Base-by-base conservation (phyloP, 2,113 vertebrate genomes). In the Gambusia affinis region DNA sequence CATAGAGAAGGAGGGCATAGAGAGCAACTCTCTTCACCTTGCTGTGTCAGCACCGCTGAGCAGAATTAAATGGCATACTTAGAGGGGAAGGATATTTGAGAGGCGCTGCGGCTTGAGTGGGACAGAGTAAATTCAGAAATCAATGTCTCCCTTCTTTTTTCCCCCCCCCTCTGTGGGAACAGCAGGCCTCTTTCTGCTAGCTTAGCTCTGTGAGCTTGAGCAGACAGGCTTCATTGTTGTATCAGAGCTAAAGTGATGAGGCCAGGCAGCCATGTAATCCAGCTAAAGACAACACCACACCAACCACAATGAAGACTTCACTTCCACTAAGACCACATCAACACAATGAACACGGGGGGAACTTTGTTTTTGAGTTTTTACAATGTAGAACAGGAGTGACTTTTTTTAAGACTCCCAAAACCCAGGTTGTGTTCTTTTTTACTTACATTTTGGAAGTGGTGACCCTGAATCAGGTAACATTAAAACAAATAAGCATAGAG, bases 241-340 rank as follows among this genome's bases (percentile, higher is more conserved):
- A 67, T 24, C 75, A 64, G 63, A 31, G 77, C 82, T 88, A 93
- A 89, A 87, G 82, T 93, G 91, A 94, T 93, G 89, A 82, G 80
- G 81, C 92, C 91, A 93, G 94, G 91, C 94, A 95, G 84, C 92
- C 93, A 91, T 94, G 90, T 94, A 94, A 94, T 93, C 91, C 83
- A 60, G 77, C 81, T 90, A 90, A 86, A 87, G 82, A 84, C 88
- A 92, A 88, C 88, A 87, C 44, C 15, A 66, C 64, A 66, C 65
- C 65, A 73, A 67, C 70, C 62, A 66, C 70, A 81, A 62, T 84
- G 65, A 87, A 60, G 64, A 80, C 73, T 37, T 62, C 30, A 63
- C 73, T 75, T 68, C 17, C 39, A 42, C 57, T 44, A 65, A 61
- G 42, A 70, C 31, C 8, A n/a, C 54, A 79, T 17, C 64, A 67